Conservation (phyloP, 2,113 vertebrate genomes). For the Progne subis region DNA sequence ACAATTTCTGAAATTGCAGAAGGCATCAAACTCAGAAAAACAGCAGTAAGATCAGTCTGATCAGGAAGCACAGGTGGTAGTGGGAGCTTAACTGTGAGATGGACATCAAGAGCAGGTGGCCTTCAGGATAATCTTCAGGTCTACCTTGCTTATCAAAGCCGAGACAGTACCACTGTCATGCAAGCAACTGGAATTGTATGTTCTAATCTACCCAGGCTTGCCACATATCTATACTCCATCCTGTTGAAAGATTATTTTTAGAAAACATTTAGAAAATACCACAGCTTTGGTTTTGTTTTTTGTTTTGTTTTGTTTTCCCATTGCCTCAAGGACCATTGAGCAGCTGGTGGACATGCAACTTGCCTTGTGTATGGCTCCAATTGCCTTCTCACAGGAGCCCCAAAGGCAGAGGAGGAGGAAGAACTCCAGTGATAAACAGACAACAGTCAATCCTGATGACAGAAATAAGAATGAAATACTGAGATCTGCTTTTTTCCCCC, state of each 20-base stretch:
- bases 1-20: background rate
- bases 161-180: background rate
- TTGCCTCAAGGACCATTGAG: background rate
- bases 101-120: background rate
- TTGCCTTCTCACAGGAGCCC: background rate
- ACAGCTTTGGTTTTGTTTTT: background rate
- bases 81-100: background rate
- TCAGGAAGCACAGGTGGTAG: background rate
- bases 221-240: slow-evolving; percentile 1
- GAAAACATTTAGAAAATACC: background rate
- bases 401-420: background rate
- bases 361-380: background rate
- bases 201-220: slow-evolving; percentile 15
- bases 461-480: background rate
- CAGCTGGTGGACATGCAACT: background rate
- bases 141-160: background rate
- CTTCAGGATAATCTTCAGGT: background rate
- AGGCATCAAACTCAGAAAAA: background rate
- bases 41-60: background rate
- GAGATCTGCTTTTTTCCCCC: background rate
- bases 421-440: background rate
- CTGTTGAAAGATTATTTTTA: slow-evolving; percentile 29
- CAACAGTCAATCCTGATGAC: background rate
- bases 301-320: background rate
- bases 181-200: background rate